Evolutionary conservation across 1,140 invertebrate species (phyloP), one percentile per base, ranked within the genome.

Genomic region (Nymphalis io): DNA sequence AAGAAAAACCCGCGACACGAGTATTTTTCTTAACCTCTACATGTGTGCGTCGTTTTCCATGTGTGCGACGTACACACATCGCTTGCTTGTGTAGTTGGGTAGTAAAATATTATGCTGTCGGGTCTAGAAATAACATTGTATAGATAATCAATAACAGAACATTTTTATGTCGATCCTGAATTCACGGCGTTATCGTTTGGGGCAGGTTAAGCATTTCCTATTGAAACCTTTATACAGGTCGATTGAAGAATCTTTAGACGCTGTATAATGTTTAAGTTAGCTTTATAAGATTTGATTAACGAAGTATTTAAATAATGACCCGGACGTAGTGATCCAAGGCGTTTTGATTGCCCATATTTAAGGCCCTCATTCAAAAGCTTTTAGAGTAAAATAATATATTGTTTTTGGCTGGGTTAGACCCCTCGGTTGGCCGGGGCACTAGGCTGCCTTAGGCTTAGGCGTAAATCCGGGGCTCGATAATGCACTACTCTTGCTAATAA

Each of bases 71-170:
- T 70, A 18, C 46, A 18, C 40, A 42, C 40, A 13, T n/a, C 20
- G 46, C 18, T 8, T 16, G 46, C 46, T 10, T 60, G 60, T 74
- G 76, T 82, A 80, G 82, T 80, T 73, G 80, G 87, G 86, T 89
- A 89, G 87, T 91, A 91, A 91, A 91, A 90, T 90, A 91, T 90
- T 90, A 91, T 91, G 87, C 88, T 87, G 87, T 87, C 86, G 87
- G 80, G 84, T 85, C 85, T 90, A 79, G 85, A 87, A 91, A 91
- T 91, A 91, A 91, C 89, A 89, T 91, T 91, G 89, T 91, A 91
- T 91, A 88, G 87, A 88, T 91, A 91, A 91, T 91, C 89, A 91
- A 91, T 91, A 91, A 88, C 83, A 80, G 78, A 75, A 69, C 76
- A 86, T 86, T 89, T 87, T 88, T 88, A 85, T 84, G 82, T 81